Evolutionary conservation across 2,113 vertebrate genomes (phyloP).

Genomic region (Asarcornis scutulata): DNA sequence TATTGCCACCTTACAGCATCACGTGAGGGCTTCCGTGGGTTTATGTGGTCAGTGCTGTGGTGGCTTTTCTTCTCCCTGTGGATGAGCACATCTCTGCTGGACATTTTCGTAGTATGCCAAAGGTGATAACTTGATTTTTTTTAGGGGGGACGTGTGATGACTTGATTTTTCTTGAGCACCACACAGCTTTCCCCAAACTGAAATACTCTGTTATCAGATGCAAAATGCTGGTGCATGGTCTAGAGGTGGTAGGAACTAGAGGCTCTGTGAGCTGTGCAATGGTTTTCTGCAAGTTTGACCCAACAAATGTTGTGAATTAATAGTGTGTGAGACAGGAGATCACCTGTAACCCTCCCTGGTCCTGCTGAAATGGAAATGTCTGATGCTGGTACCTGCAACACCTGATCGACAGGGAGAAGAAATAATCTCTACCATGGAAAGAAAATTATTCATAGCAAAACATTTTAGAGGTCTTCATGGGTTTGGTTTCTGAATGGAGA

Average conservation of each 20-base stretch:
- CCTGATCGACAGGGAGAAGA: not conserved
- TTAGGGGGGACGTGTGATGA: too few relatives aligned
- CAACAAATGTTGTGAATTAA: not conserved
- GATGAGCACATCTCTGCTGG: not conserved
- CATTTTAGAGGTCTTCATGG: not conserved
- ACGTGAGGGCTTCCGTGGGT: not conserved
- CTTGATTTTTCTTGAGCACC: not conserved
- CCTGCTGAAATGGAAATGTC: not conserved
- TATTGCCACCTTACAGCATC: not conserved
- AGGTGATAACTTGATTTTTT: not conserved
- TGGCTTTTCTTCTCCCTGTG: not conserved
- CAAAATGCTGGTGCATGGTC: not conserved
- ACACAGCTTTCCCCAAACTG: not conserved
- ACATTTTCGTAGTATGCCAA: not conserved
- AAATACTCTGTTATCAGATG: not conserved
- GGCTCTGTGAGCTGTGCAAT: not conserved
- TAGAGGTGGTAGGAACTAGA: not conserved
- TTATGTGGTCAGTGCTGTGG: not conserved
- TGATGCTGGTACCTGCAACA: not conserved
- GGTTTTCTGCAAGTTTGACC: not conserved
- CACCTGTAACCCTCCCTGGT: not conserved
- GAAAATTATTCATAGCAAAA: not conserved
- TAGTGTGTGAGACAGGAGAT: not conserved
- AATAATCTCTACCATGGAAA: not conserved
- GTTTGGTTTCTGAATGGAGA: not conserved